Conservation (phyloP, 2,797 vertebrate species). For the Sebastes goodei region DNA sequence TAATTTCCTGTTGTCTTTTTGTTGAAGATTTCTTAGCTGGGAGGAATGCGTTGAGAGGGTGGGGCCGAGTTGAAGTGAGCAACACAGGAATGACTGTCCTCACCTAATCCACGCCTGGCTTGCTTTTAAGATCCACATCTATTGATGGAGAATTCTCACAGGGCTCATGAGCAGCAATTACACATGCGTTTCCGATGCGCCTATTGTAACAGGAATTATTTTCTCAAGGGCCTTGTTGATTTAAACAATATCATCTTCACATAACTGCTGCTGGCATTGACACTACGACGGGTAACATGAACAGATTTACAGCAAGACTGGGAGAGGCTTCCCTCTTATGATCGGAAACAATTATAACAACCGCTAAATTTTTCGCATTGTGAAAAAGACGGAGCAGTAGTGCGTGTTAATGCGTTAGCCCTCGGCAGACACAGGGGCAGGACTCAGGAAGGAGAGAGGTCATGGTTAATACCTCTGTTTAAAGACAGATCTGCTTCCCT, state of each 20-base stretch:
- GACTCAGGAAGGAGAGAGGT: slow-evolving; percentile 77
- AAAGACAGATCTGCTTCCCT: slow-evolving; percentile 73
- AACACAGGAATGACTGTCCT: slow-evolving; percentile 54
- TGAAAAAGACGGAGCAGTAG: not conserved
- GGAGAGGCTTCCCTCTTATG: slow-evolving; percentile 1
- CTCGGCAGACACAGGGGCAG: slow-evolving; percentile 61
- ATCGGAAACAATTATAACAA: not conserved
- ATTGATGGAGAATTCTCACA: slow-evolving; percentile 53
- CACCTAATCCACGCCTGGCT: slow-evolving; percentile 55
- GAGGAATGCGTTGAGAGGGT: slow-evolving; percentile 56
- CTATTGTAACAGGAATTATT: slow-evolving; percentile 55
- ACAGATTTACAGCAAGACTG: slow-evolving; percentile 31
- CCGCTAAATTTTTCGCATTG: not conserved
- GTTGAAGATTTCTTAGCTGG: slow-evolving; percentile 37
- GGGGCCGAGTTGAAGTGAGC: slow-evolving; percentile 27
- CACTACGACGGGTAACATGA: not conserved
- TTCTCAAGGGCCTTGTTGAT: slow-evolving; percentile 51
- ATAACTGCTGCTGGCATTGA: slow-evolving; percentile 31
- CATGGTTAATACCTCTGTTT: slow-evolving; percentile 83
- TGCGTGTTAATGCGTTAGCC: slow-evolving; percentile 61
- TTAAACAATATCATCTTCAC: slow-evolving; percentile 39
- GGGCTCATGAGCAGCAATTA: slow-evolving; percentile 41
- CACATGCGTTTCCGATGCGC: slow-evolving; percentile 39
- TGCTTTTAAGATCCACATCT: slow-evolving; percentile 54
- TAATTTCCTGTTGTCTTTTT: slow-evolving; percentile 61